A percentile compares a stretch with the other conserved stretches of the same genome.
phyloP scores from a whole-genome alignment of 2,797 vertebrate genomes.

The Rachycentron canadum region DNA sequence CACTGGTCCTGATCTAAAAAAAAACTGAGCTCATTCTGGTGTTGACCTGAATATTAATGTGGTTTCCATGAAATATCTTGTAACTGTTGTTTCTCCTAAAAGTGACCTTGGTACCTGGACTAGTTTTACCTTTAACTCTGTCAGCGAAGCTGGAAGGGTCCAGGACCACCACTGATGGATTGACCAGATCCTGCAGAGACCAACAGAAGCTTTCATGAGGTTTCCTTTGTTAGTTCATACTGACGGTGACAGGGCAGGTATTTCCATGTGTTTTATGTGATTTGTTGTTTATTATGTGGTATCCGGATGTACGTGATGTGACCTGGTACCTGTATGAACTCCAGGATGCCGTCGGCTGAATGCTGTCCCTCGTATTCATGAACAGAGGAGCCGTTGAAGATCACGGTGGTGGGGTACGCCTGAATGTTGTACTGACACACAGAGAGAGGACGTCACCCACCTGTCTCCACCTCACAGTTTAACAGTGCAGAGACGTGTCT shows the following conservation, averaged over 20 bases:
- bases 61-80: background rate
- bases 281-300: background rate
- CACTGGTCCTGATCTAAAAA: too few relatives aligned
- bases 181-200: constrained; percentile 90
- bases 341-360: constrained; percentile 94
- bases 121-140: constrained; percentile 85
- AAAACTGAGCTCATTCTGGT: too few relatives aligned
- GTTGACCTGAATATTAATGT: too few relatives aligned
- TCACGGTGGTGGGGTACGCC: constrained; percentile 95
- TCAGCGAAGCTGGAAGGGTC: constrained; percentile 89
- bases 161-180: constrained; percentile 90
- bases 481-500: too few relatives aligned
- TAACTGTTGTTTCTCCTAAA: too few relatives aligned
- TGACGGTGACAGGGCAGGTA: too few relatives aligned
- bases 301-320: background rate
- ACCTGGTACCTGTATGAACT: constrained; percentile 92
- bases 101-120: background rate
- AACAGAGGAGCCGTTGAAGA: constrained; percentile 94
- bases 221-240: too few relatives aligned
- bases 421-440: constrained; percentile 92
- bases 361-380: constrained; percentile 98
- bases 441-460: background rate
- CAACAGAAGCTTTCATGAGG: background rate
- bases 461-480: background rate
- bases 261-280: too few relatives aligned